These are phyloP conservation scores for Chromis chromis DNA, from an alignment of 2,797 vertebrate genomes.

Conservation along the genomic window DNA sequence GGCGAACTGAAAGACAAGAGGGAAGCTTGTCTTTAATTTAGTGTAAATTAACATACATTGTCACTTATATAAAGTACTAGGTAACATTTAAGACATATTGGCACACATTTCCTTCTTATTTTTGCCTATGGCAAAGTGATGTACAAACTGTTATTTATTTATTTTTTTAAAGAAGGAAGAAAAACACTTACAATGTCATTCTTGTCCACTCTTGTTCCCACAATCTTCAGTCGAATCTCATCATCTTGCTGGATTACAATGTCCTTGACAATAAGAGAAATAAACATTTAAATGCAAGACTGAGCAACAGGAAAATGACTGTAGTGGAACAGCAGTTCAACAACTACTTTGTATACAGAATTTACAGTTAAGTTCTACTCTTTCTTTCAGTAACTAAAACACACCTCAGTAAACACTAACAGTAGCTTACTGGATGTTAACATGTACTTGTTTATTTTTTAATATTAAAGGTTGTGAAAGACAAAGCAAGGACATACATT, in stretches of 20 bases:
- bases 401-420: not conserved
- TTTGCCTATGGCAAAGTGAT: not conserved
- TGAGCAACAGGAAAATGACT: not conserved
- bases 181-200: constrained; percentile 91
- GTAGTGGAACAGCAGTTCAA: not conserved
- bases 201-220: constrained; percentile 95
- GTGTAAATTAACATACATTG: not conserved
- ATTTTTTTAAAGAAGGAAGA: not conserved
- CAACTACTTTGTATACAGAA: not conserved
- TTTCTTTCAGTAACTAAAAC: not conserved
- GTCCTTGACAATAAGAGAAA: constrained; percentile 81
- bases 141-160: not conserved
- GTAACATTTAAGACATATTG: not conserved
- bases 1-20: constrained; percentile 87
- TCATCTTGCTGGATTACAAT: constrained; percentile 96
- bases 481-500: not conserved
- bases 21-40: constrained; percentile 10
- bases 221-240: constrained; percentile 94
- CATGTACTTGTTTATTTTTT: not conserved
- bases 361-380: not conserved
- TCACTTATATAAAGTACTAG: not conserved
- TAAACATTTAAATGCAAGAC: not conserved
- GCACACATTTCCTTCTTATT: not conserved
- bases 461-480: not conserved
- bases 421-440: not conserved